Base-by-base conservation (phyloP, 2,888 invertebrate genomes). In the Amaurobius ferox region DNA sequence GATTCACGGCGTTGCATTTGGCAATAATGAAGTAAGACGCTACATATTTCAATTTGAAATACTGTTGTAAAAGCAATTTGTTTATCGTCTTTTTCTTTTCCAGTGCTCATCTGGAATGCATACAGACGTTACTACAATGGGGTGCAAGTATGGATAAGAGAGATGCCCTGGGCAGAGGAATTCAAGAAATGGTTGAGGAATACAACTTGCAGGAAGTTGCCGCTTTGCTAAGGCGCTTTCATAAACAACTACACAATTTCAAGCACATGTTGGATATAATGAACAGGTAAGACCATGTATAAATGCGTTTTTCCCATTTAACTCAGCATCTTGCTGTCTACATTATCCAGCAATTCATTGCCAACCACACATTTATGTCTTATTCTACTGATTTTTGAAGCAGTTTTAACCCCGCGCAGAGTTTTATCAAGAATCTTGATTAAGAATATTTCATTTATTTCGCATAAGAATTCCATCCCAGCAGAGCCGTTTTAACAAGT, bases 1-100 rank as follows among this genome's bases (percentile, higher is more conserved):
- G 88, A 19, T 88, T 88, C 61, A 88, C 88, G n/a, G 83, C 88
- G 2, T 79, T 88, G n/a, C 88, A 88, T 79, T 55, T 88, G 13
- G 88, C 88, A 55, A 83, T 86, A 11, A 86, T 88, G 79, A 88
- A 88, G 88, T 88, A 83, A 79, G 70, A 74, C 16, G 16, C 16
- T 2, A 30, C 30, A 6, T n/a, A 7, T 30, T 11, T 48, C n/a
- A 9, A 7, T 35, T 35, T 35, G 9, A 35, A 7, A 7, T 35
- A 3, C 9, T 19, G 64, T 19, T 62, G 64, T 11, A 11, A 28
- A 62, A 28, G 28, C n/a, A 9, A 66, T 5, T 55, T 55, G 23
- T 35, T 44, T 39, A 19, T 23, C 1, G 3, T 29, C 30, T 19
- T 32, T 71, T 55, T 67, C 40, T 29, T 6, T 67, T 44, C 0